Conservation (phyloP, 1,140 invertebrate species). For the Chrysoperla carnea region DNA sequence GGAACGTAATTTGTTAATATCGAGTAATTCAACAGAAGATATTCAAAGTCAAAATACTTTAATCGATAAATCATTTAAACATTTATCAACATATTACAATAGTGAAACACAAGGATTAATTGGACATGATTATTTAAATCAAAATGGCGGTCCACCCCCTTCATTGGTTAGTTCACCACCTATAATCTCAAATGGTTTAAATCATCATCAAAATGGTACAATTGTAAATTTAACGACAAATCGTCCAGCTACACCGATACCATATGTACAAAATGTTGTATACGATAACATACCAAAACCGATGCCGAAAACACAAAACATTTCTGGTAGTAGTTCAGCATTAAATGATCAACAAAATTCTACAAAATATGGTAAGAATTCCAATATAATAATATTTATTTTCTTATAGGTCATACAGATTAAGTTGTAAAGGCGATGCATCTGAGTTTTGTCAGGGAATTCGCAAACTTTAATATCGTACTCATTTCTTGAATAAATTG, state of each 20-base stretch:
- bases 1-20: slow-evolving; percentile 60
- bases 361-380: slow-evolving; percentile 8
- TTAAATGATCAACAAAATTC: slow-evolving; percentile 8
- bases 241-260: slow-evolving; percentile 39
- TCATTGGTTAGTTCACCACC: slow-evolving; percentile 19
- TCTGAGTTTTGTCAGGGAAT: no score
- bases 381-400: no score
- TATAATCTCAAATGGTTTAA: slow-evolving; percentile 9
- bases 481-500: no score
- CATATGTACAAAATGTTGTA: slow-evolving; percentile 62
- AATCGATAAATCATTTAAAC: slow-evolving; percentile 51
- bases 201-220: slow-evolving; percentile 6
- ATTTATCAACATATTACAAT: slow-evolving; percentile 23
- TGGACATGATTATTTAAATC: slow-evolving; percentile 26
- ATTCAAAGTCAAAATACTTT: slow-evolving; percentile 21
- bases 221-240: slow-evolving; percentile 13
- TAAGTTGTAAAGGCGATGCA: no score
- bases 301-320: not conserved
- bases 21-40: slow-evolving; percentile 35
- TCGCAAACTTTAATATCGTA: no score
- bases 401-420: no score
- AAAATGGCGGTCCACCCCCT: slow-evolving; percentile 15
- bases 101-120: slow-evolving; percentile 25
- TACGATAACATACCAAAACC: slow-evolving; percentile 15
- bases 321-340: slow-evolving; percentile 4